Percentiles rank a stretch among this genome's conserved stretches.
phyloP scores from a whole-genome alignment of 2,888 invertebrate species.

The Macrosoma leucophasiata region DNA sequence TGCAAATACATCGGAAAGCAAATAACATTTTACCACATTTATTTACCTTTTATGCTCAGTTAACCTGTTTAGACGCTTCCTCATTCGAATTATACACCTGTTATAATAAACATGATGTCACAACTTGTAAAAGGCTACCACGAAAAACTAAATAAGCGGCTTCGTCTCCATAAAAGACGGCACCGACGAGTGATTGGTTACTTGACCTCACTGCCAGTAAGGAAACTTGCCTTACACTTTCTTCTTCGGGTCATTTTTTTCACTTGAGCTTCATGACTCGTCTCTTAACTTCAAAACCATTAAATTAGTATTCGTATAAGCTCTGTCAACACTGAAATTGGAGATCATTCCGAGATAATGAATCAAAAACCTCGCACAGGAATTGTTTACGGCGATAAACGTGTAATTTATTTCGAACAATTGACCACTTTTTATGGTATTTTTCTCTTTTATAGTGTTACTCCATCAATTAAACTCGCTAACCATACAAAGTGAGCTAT shows the following conservation, averaged over 20 bases:
- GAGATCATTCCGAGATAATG: slow-evolving; percentile 14
- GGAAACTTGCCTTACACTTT: slow-evolving; percentile 36
- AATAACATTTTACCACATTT: too few relatives aligned
- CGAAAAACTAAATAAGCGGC: slow-evolving; percentile 25
- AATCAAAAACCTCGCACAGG: slow-evolving; percentile 9
- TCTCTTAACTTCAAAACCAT: slow-evolving; percentile 4
- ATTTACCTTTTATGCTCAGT: too few relatives aligned
- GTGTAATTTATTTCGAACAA: too few relatives aligned
- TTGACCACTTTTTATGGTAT: too few relatives aligned
- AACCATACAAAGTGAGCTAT: too few relatives aligned
- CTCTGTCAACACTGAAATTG: slow-evolving; percentile 9
- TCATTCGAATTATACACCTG: too few relatives aligned
- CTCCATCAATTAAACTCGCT: too few relatives aligned
- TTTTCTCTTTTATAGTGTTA: too few relatives aligned
- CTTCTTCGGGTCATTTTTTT: slow-evolving; percentile 23
- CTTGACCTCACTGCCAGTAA: slow-evolving; percentile 27
- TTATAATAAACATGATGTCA: neutral
- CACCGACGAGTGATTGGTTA: slow-evolving; percentile 38
- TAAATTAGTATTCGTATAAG: too few relatives aligned
- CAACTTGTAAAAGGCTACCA: neutral
- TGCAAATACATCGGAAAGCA: too few relatives aligned
- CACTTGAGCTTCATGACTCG: slow-evolving; percentile 10
- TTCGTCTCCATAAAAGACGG: slow-evolving; percentile 33
- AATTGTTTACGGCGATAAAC: too few relatives aligned
- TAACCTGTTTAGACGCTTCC: too few relatives aligned